Base-by-base conservation (phyloP, 2,888 invertebrate species). In the Lithophane semibrunnea region DNA sequence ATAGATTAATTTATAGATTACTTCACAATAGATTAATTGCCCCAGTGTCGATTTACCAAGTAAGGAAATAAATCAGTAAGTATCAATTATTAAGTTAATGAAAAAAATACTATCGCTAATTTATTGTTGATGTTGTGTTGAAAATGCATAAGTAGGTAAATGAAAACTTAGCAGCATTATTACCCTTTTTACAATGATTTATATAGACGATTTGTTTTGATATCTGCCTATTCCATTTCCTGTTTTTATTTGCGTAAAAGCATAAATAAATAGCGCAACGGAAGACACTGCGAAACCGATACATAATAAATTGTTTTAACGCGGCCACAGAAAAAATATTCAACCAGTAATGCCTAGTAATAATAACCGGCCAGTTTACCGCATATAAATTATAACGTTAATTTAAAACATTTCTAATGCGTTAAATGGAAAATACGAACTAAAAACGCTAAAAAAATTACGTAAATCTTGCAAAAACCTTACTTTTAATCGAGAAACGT, bases 391-490 rank as follows among this genome's bases (percentile, higher is more conserved):
- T 82, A 88, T 71, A 75, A 74, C 60, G 73, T 71, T 79, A 85
- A 84, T 84, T 85, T 79, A 78, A 86, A 82, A 80, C 77, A 80
- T 83, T 88, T 86, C 83, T 88, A 82, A 82, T 79, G 77, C 84
- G 77, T 77, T 83, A 80, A 82, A 89, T 71, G 68, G 82, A 78
- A 88, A 84, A 84, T 79, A 75, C 75, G 72, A 69, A 83, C 63
- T 63, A 77, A 83, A 79, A 87, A 37, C 60, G 42, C 44, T 5
- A 49, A 77, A 87, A 88, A 86, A 86, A 81, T 63, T 79, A 83
- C 74, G 77, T 81, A 88, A 88, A 86, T 85, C 86, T 84, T 80
- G 89, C 82, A 88, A 89, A 87, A 86, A 77, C 79, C 58, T 80
- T 85, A 80, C 86, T 81, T 83, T 89, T 79, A 65, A 81, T 80